Evolutionary conservation across 2,113 vertebrate genomes (phyloP).

Genomic region (Cryptotis parvus): DNA sequence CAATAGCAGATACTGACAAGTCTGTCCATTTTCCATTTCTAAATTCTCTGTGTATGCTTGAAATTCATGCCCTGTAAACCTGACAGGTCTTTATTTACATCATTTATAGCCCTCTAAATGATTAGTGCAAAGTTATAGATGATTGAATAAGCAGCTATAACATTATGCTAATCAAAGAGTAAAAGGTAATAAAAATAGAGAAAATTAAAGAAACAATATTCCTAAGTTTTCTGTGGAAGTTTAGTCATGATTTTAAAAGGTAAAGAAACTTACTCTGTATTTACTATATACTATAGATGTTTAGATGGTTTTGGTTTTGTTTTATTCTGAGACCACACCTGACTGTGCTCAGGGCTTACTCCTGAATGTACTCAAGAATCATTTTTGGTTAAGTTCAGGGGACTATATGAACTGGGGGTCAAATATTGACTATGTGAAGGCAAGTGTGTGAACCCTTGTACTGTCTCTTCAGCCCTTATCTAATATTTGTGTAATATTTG

Average conservation of each 20-base stretch:
- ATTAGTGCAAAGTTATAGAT: neutral
- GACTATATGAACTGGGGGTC: too few relatives aligned
- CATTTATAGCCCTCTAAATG: neutral
- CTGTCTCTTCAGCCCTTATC: too few relatives aligned
- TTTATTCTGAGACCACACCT: too few relatives aligned
- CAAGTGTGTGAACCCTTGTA: too few relatives aligned
- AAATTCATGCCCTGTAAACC: neutral
- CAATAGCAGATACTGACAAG: neutral
- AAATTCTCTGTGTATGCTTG: constrained; percentile 2
- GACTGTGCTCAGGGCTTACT: too few relatives aligned
- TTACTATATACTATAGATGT: too few relatives aligned
- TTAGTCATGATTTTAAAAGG: neutral
- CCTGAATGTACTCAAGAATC: too few relatives aligned
- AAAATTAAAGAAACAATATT: neutral
- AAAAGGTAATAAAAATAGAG: neutral
- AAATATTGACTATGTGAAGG: too few relatives aligned
- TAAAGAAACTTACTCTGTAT: neutral
- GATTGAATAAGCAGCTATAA: neutral
- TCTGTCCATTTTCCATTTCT: neutral
- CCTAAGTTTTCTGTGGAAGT: neutral
- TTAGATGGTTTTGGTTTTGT: too few relatives aligned
- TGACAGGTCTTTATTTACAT: neutral
- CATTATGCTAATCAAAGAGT: neutral
- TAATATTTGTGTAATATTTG: neutral
- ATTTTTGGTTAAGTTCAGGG: too few relatives aligned